Evolutionary conservation across 2,797 vertebrate species (phyloP), one percentile per base, ranked within the genome.

Genomic region (Cyclopterus lumpus): DNA sequence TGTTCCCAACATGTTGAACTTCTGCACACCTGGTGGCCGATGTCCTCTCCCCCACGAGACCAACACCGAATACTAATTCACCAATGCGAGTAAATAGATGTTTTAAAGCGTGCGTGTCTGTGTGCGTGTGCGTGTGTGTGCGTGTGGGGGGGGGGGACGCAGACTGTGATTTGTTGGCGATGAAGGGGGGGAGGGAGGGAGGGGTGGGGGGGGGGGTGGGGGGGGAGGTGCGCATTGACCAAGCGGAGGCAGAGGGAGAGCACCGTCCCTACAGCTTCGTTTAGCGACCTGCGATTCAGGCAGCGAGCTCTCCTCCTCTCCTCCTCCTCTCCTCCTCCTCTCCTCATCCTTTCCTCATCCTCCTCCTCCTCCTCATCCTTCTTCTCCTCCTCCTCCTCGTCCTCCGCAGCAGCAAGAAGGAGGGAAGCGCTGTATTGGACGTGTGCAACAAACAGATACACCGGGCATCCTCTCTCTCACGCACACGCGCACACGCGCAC

Each of bases 111-210:
- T n/a, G n/a, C n/a, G 73, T 74, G 55, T 38, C 15, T 63, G 11
- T 40, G 48, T 73, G 20, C 79, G 60, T 76, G 70, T 66, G 70
- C 83, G 78, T 77, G n/a, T 66, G 54, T 75, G 59, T 66, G 20
- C 79, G 79, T 73, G 75, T 77, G 68, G 76, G 59, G 71, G 67
- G 75, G 74, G 86, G 82, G 75, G 30, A 24, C 34, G 61, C 83
- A 84, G 84, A 42, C 75, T 89, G 87, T 90, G 93, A 95, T 95
- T 95, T 87, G 94, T 93, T 94, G 90, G 86, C 44, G 86, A 89
- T 87, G 91, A 93, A 91, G 84, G 87, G 76, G 53, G 28, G 32
- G 74, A 75, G 80, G 63, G 63, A 75, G 58, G 63, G 26, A 28
- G 26, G 26, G 28, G 26, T 2, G 76, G 53, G 26, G 26, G 26